Evolutionary conservation across 2,113 vertebrate genomes (phyloP).

Genomic region (Platysteira castanea): DNA sequence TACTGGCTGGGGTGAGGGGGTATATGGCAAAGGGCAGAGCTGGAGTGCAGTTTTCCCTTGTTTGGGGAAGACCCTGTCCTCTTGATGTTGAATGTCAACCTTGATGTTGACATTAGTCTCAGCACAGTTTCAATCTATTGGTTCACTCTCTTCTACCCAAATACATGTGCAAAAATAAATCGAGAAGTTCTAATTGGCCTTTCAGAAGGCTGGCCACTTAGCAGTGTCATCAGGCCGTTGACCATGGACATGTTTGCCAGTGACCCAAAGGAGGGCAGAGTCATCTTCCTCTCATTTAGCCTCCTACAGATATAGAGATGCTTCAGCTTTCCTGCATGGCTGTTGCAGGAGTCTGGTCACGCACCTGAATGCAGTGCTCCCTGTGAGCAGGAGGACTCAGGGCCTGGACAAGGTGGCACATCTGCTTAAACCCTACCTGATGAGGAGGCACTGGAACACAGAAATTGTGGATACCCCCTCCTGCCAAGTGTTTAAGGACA

Average conservation of each 20-base stretch:
- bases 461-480: not conserved
- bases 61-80: not conserved
- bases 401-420: not conserved
- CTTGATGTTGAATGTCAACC: too few species aligned
- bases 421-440: not conserved
- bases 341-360: accelerated
- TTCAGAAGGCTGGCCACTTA: not conserved
- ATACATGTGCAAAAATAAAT: not conserved
- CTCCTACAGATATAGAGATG: not conserved
- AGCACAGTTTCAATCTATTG: not conserved
- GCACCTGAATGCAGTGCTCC: accelerated
- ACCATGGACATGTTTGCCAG: not conserved
- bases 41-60: not conserved
- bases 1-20: accelerated
- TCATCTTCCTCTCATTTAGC: not conserved
- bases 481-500: not conserved
- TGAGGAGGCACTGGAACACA: not conserved
- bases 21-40: not conserved
- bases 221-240: not conserved
- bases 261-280: not conserved
- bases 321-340: not conserved
- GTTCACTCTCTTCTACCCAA: not conserved
- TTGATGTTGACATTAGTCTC: not conserved
- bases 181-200: not conserved
- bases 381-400: not conserved